Base-by-base conservation (phyloP, 2,888 invertebrate genomes). In the Hesperia comma region DNA sequence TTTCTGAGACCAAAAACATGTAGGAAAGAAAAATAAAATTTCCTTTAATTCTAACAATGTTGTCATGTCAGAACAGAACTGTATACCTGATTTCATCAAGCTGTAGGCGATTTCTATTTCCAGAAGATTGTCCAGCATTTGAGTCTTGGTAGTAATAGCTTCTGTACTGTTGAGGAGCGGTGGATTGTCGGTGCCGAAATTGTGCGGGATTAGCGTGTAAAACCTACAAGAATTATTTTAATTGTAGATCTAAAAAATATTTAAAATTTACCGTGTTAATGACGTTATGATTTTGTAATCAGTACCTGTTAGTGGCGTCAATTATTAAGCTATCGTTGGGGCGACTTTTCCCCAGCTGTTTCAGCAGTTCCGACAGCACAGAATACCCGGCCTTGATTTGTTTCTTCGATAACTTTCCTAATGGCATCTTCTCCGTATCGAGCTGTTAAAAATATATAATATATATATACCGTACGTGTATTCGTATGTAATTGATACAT, bases 361-460 rank as follows among this genome's bases (percentile, higher is more conserved):
- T 88, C 73, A 95, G 94, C 14, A 97, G 81, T 75, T 97, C 96
- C 0, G 95, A 94, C 21, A 99, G 90, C 0, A 99, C 96, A 61
- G 88, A 88, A 82, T 96, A 99, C 0, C 99, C 99, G 41, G 95
- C 93, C 79, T 97, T 95, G 67, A 99, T 96, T 91, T 99, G 98
- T 64, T 96, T 95, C 82, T 97, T 96, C 1, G 98, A 98, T 12
- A 99, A 87, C 89, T 99, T 99, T 21, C 99, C 99, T 8, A 99
- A 90, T 0, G 99, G 99, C 99, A 99, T 99, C 90, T 99, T 99
- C 71, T 98, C 98, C 76, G 97, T 95, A 85, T 99, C 99, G 74
- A 99, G 93, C 93, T 94, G 41, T 17, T 46, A 41, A 63, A 63
- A 49, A 56, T 49, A 14, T 37, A 8, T 49, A 33, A 55, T n/a